Base-by-base conservation (phyloP, 2,888 invertebrate species). In the Agriotes lineatus region DNA sequence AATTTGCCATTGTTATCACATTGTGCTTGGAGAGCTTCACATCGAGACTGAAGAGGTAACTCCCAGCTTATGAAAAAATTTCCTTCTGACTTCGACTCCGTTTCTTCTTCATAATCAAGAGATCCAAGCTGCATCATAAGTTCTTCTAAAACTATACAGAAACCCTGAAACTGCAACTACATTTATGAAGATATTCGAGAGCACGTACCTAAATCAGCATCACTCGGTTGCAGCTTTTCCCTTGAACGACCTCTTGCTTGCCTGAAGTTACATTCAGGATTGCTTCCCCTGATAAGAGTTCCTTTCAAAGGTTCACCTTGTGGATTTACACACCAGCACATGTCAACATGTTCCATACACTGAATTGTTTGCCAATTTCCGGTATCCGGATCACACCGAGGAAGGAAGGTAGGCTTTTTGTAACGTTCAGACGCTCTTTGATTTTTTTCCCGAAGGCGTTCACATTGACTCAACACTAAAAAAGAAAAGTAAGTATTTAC, bases 251-350 rank as follows among this genome's bases (percentile, higher is more conserved):
- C 89, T 68, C 95, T 87, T 0, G 93, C 94, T 81, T 94, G 93
- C 37, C 95, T 87, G 81, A 93, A 93, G 81, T 93, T 93, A 81
- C 95, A 95, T 35, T 89, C 86, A 0, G 95, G 95, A 72, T 91
- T 90, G 0, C 88, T 87, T 16, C 93, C 94, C 50, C 94, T 88
- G 0, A 93, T 91, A 52, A 95, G 82, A 0, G 94, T 92, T 0
- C 94, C 94, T 81, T 94, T 94, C 1, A 94, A 84, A 0, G 94
- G 93, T 73, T 93, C 93, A 0, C 95, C 95, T 74, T 91, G 90
- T 33, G 91, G 90, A 76, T 92, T 92, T 1, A 95, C 94, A 81
- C 95, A 95, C 95, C 95, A 95, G 78, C 95, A 95, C 0, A 95
- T 93, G 2, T 93, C 93, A 78, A 91, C 86, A 76, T 89, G 83